phyloP scores from a whole-genome alignment of 64 coral and sea anemone species.

The Hydrozoanthus tunicans region DNA sequence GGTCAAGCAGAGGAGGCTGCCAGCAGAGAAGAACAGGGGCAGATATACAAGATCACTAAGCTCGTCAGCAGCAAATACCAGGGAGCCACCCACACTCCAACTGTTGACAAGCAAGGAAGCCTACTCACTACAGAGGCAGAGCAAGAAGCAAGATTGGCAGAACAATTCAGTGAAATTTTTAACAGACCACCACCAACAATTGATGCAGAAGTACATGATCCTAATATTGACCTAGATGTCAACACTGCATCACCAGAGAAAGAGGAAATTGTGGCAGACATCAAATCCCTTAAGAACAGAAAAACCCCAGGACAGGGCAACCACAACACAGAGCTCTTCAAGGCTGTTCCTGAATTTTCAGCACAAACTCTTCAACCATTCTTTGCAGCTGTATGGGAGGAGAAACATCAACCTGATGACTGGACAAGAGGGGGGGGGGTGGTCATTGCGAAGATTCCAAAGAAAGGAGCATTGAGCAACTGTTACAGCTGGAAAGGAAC shows the following conservation, averaged over 20 bases:
- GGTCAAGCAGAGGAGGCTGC: no score
- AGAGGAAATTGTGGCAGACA: neutral
- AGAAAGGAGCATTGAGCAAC: no score
- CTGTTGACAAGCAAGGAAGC: neutral
- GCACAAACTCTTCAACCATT: slow-evolving; percentile 1
- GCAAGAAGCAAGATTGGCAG: neutral
- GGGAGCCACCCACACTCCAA: neutral
- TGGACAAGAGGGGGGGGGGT: slow-evolving; percentile 5
- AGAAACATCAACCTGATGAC: neutral
- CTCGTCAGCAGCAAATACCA: no score
- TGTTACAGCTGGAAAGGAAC: no score
- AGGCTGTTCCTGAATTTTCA: neutral
- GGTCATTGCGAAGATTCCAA: no score
- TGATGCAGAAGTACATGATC: neutral
- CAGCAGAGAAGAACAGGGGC: no score
- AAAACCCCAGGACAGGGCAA: slow-evolving; percentile 9
- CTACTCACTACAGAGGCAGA: neutral
- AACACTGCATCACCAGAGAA: neutral
- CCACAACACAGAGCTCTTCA: slow-evolving; percentile 8
- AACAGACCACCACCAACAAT: neutral
- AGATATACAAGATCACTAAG: no score
- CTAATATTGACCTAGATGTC: neutral
- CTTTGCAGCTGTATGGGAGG: slow-evolving; percentile 23
- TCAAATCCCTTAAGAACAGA: neutral
- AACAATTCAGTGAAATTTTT: neutral